Percentiles rank a stretch among this genome's conserved stretches.
Conservation (phyloP, 1,140 invertebrate species). For the Drosophila suzukii region DNA sequence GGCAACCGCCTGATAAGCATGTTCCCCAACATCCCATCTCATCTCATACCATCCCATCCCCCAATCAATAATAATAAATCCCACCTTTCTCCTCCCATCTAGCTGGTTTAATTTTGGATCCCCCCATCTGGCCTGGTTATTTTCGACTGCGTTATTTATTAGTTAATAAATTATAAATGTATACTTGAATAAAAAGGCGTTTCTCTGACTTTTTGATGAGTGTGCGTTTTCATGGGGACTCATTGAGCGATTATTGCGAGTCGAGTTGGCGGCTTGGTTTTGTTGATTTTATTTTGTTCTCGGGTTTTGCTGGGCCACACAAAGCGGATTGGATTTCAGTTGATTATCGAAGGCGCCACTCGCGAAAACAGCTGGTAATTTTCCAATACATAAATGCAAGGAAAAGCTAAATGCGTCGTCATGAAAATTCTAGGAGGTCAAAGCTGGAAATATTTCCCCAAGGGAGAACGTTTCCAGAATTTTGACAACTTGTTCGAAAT, state of each 20-base stretch:
- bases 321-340: slow-evolving; percentile 32
- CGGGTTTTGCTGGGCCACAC: slow-evolving; percentile 25
- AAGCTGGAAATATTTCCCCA: neutral
- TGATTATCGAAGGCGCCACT: slow-evolving; percentile 37
- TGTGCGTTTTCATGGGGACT: slow-evolving; percentile 30
- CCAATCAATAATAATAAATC: neutral
- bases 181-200: slow-evolving; percentile 49
- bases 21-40: neutral
- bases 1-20: slow-evolving; percentile 19
- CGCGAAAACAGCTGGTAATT: slow-evolving; percentile 32
- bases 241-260: slow-evolving; percentile 32
- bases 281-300: slow-evolving; percentile 22
- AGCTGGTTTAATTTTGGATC: slow-evolving; percentile 4
- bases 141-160: slow-evolving; percentile 24
- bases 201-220: slow-evolving; percentile 37
- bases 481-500: neutral
- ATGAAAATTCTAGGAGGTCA: slow-evolving; percentile 1
- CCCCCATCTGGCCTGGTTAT: slow-evolving; percentile 1
- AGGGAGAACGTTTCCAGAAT: no score
- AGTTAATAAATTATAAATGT: slow-evolving; percentile 29
- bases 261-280: slow-evolving; percentile 19
- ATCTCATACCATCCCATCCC: no score
- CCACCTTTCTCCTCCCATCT: neutral
- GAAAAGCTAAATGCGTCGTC: neutral
- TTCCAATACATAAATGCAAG: neutral